Conservation (phyloP, 2,113 vertebrate genomes). For the Galbula dea region DNA sequence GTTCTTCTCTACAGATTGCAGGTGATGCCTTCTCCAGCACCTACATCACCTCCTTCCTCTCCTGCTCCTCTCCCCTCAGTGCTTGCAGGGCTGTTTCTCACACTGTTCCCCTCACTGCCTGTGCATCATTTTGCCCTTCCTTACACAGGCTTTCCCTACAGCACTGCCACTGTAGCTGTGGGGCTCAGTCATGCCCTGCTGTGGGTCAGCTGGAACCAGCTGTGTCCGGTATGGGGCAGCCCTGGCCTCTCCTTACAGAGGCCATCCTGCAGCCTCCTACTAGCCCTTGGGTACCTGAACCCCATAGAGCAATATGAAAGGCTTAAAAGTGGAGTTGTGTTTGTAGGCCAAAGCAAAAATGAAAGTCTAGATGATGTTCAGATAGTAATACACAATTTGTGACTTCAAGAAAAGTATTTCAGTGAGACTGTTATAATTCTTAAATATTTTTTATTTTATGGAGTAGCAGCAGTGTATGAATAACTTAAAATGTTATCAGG, state of each 20-base stretch:
- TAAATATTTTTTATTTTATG: not conserved
- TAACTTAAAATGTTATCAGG: not conserved
- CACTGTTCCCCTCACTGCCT: not conserved
- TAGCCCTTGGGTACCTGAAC: rapidly evolving
- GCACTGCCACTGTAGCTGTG: rapidly evolving
- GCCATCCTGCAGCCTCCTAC: rapidly evolving
- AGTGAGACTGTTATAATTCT: not conserved
- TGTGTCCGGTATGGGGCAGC: too few species aligned
- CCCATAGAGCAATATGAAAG: rapidly evolving
- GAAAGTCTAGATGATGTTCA: not conserved
- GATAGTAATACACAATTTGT: not conserved
- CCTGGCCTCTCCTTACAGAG: too few species aligned
- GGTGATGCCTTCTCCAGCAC: rapidly evolving
- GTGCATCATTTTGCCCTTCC: not conserved
- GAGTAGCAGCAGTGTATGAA: not conserved
- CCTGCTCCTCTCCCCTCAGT: rapidly evolving
- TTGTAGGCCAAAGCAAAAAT: not conserved
- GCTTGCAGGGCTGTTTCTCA: not conserved
- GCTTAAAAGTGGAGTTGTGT: not conserved
- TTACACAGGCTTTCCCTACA: rapidly evolving
- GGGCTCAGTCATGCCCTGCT: not conserved
- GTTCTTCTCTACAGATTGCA: not conserved
- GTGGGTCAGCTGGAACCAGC: too few species aligned
- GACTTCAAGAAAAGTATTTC: not conserved
- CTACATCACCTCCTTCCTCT: not conserved